phyloP scores from a whole-genome alignment of 2,113 vertebrate species.

The Tylochromis polylepis region DNA sequence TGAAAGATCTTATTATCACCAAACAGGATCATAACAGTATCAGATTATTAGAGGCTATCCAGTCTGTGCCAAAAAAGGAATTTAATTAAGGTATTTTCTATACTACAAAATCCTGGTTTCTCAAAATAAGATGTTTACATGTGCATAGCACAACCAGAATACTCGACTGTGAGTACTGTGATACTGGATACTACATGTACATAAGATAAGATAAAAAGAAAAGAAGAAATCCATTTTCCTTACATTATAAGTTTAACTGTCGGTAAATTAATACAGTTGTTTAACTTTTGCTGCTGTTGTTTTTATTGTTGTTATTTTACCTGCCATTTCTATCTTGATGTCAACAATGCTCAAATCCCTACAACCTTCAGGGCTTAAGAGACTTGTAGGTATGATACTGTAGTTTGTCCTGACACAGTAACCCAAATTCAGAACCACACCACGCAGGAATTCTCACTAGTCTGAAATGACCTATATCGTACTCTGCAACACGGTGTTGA shows the following conservation, averaged over 20 bases:
- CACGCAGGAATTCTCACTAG: background rate
- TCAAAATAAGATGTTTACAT: background rate
- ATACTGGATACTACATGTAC: background rate
- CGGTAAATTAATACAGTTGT: background rate
- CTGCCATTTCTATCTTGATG: background rate
- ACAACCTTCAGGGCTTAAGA: background rate
- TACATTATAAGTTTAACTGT: background rate
- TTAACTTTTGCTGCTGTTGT: background rate
- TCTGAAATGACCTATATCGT: background rate
- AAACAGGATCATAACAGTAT: background rate
- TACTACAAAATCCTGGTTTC: background rate
- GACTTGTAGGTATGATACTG: background rate
- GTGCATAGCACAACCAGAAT: background rate
- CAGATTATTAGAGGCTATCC: background rate
- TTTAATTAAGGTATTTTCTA: background rate
- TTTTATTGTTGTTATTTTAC: background rate
- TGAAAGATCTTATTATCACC: background rate
- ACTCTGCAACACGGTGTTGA: background rate
- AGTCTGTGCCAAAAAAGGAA: background rate
- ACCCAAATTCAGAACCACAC: conserved; percentile 27
- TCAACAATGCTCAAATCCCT: background rate
- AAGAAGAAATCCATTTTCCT: background rate
- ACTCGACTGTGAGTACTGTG: background rate
- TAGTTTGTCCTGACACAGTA: conserved; percentile 21
- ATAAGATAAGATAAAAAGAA: background rate